Evolutionary conservation across 1,140 invertebrate genomes (phyloP).

Genomic region (Drosophila littoralis): DNA sequence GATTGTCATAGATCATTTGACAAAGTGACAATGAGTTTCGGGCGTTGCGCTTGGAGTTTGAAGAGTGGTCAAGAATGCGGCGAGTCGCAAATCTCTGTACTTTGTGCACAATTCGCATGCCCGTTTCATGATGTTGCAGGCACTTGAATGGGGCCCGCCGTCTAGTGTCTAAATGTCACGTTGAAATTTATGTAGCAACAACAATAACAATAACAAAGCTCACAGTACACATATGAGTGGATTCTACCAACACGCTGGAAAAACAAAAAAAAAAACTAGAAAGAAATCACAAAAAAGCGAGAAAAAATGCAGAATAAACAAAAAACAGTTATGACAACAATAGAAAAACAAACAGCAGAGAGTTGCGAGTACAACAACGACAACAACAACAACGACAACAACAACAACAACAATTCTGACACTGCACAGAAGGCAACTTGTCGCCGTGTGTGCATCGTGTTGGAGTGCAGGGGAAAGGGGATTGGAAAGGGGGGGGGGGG

Average conservation of each 20-base stretch:
- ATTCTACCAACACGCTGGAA: neutral
- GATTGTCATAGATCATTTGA: conserved; percentile 4
- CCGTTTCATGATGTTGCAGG: conserved; percentile 7
- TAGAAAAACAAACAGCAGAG: conserved; percentile 65
- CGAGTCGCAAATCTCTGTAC: neutral
- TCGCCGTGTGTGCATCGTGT: conserved; percentile 40
- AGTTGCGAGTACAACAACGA: conserved; percentile 51
- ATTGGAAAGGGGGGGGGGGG: no score
- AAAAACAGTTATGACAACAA: conserved; percentile 74
- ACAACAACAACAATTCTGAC: conserved; percentile 28
- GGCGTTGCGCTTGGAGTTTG: neutral
- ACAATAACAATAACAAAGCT: conserved; percentile 53
- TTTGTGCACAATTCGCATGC: neutral
- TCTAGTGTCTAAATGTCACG: conserved; percentile 70
- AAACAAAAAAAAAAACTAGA: conserved; percentile 7
- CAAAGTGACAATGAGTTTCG: conserved; percentile 8
- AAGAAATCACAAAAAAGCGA: conserved; percentile 19
- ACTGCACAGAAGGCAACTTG: conserved; percentile 52
- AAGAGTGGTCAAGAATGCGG: conserved; percentile 4
- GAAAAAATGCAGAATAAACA: conserved; percentile 59
- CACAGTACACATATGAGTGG: conserved; percentile 6
- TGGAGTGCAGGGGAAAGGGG: neutral
- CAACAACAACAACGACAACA: conserved; percentile 21
- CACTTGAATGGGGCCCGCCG: conserved; percentile 7
- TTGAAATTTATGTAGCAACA: conserved; percentile 66